Conservation (phyloP, 2,888 invertebrate genomes). For the Metopia argyrocephala region DNA sequence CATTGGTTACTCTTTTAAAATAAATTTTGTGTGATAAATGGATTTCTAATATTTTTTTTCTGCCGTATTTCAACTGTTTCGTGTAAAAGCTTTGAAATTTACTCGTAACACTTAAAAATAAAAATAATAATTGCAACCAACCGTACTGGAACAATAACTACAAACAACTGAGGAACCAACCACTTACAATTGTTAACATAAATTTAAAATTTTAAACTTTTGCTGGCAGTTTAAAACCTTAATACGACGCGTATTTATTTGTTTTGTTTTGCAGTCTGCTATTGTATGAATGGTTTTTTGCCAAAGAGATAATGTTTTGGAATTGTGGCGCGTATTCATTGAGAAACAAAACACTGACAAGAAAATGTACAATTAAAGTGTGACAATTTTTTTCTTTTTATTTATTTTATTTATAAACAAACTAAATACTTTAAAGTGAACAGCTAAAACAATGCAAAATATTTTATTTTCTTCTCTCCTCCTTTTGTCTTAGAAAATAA, state of each 20-base stretch:
- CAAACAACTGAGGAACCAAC: slow-evolving; percentile 44
- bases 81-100: not conserved
- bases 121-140: slow-evolving; percentile 37
- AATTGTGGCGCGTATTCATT: not conserved
- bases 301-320: not conserved
- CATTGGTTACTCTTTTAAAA: slow-evolving; percentile 28
- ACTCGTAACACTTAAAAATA: not conserved
- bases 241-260: not conserved
- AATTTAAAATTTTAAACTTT: slow-evolving; percentile 37
- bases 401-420: not conserved
- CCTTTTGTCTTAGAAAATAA: too few species aligned
- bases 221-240: slow-evolving; percentile 11
- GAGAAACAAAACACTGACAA: not conserved
- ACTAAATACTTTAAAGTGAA: not conserved
- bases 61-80: not conserved
- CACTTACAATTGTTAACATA: slow-evolving; percentile 25
- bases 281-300: not conserved
- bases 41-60: not conserved
- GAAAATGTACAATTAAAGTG: not conserved
- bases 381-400: not conserved
- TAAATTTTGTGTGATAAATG: slow-evolving; percentile 1
- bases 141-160: slow-evolving; percentile 35
- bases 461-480: not conserved
- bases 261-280: not conserved
- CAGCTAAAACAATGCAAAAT: not conserved